Evolutionary conservation across 2,797 vertebrate genomes (phyloP).

Genomic region (Megalops cyprinoides): DNA sequence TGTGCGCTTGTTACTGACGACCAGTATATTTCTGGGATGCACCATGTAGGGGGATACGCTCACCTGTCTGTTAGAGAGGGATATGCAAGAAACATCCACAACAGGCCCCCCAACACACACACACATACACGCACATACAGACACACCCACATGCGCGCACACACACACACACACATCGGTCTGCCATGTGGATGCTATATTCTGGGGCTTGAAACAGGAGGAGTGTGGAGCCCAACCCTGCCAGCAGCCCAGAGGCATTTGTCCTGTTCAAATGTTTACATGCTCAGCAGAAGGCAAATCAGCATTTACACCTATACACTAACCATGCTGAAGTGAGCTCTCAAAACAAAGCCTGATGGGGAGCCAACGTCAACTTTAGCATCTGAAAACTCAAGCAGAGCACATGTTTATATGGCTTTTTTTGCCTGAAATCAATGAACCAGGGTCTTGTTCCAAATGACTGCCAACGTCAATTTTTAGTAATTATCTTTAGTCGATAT

Average conservation of each 20-base stretch:
- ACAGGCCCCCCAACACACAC: too few relatives aligned
- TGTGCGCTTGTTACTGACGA: conserved; percentile 66
- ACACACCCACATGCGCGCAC: conserved; percentile 41
- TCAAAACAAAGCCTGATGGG: conserved; percentile 37
- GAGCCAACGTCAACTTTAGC: conserved; percentile 74
- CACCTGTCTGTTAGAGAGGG: not conserved
- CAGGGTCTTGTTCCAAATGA: conserved; percentile 79
- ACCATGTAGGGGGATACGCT: conserved; percentile 52
- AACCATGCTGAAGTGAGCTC: conserved; percentile 65
- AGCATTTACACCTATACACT: conserved; percentile 69
- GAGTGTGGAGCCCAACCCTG: conserved; percentile 53
- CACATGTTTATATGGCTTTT: conserved; percentile 76
- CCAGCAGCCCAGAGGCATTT: conserved; percentile 63
- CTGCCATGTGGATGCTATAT: not conserved
- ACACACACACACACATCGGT: conserved; percentile 8
- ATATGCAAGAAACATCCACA: too few relatives aligned
- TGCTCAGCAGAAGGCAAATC: conserved; percentile 75
- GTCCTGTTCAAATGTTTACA: conserved; percentile 82
- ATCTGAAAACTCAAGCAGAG: conserved; percentile 79
- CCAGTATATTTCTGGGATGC: conserved; percentile 78
- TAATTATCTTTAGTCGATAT: conserved; percentile 72
- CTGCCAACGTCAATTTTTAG: conserved; percentile 76
- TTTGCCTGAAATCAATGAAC: conserved; percentile 73
- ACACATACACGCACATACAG: conserved; percentile 39
- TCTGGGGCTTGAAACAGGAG: not conserved